phyloP scores from a whole-genome alignment of 2,113 vertebrate species.

The Etheostoma spectabile region DNA sequence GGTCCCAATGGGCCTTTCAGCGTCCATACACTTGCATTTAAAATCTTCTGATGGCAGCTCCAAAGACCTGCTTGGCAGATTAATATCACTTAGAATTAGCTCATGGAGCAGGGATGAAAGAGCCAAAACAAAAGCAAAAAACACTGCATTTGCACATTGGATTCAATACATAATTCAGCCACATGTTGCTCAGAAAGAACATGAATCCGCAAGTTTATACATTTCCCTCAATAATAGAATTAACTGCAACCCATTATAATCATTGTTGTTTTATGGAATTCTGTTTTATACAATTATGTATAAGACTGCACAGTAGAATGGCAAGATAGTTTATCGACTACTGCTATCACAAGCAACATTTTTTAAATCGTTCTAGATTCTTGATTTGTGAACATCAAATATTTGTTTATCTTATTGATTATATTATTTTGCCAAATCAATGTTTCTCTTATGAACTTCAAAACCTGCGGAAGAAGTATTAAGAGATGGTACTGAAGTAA shows the following conservation, averaged over 20 bases:
- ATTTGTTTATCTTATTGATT: neutral
- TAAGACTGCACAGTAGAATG: too few relatives aligned
- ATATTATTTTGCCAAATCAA: neutral
- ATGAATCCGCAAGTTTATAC: neutral
- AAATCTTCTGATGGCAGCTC: constrained; percentile 24
- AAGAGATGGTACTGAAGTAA: neutral
- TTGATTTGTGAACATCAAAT: neutral
- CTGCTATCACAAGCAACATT: constrained; percentile 34
- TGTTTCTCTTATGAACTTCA: neutral
- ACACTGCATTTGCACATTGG: neutral
- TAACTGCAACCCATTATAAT: neutral
- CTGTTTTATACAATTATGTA: too few relatives aligned
- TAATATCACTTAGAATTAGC: constrained; percentile 12
- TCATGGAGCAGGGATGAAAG: neutral
- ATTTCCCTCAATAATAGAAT: neutral
- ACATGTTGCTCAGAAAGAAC: neutral
- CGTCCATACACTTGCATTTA: neutral
- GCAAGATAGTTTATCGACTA: neutral
- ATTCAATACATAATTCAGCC: neutral
- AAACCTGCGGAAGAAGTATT: neutral
- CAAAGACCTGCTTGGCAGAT: constrained; percentile 31
- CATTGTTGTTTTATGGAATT: neutral
- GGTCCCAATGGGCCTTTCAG: constrained; percentile 20
- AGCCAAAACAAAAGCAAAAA: neutral
- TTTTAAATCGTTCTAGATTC: constrained; percentile 23